Evolutionary conservation across 2,888 invertebrate species (phyloP).

Genomic region (Acrocyrtus sp.): DNA sequence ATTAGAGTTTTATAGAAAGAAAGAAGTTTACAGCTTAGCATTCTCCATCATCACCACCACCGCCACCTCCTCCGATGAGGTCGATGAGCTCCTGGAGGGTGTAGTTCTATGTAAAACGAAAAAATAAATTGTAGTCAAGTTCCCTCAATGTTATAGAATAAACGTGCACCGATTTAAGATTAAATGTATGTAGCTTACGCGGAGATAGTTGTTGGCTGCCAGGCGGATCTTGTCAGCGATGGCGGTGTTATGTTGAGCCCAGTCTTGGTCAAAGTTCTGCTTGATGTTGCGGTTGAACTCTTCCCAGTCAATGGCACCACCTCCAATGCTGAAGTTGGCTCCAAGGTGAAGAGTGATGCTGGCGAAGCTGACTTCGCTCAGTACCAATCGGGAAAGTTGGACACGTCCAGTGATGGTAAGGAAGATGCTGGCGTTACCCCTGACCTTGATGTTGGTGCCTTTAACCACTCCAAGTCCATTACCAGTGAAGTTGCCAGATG

Average conservation of each 20-base stretch:
- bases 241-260: conserved; percentile 11
- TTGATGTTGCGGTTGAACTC: conserved; percentile 26
- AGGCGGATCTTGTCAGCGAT: conserved; percentile 37
- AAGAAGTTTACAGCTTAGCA: neutral
- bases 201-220: conserved; percentile 41
- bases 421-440: conserved; percentile 34
- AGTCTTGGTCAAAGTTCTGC: conserved; percentile 44
- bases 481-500: conserved; percentile 46
- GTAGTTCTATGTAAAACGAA: conserved; percentile 21
- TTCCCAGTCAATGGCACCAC: conserved; percentile 25
- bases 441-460: conserved; percentile 10
- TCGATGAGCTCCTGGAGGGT: conserved; percentile 44
- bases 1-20: neutral
- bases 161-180: neutral
- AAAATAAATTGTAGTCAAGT: too few relatives aligned
- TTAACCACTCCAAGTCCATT: conserved; percentile 9
- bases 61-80: conserved; percentile 39
- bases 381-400: conserved; percentile 13
- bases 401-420: conserved; percentile 50
- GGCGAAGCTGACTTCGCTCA: conserved; percentile 31
- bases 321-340: conserved; percentile 17
- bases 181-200: conserved; percentile 17
- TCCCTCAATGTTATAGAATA: conserved; percentile 1
- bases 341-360: conserved; percentile 18
- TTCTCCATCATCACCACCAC: too few relatives aligned